Evolutionary conservation across 2,888 invertebrate species (phyloP).

Genomic region (Chouioia cunea): DNA sequence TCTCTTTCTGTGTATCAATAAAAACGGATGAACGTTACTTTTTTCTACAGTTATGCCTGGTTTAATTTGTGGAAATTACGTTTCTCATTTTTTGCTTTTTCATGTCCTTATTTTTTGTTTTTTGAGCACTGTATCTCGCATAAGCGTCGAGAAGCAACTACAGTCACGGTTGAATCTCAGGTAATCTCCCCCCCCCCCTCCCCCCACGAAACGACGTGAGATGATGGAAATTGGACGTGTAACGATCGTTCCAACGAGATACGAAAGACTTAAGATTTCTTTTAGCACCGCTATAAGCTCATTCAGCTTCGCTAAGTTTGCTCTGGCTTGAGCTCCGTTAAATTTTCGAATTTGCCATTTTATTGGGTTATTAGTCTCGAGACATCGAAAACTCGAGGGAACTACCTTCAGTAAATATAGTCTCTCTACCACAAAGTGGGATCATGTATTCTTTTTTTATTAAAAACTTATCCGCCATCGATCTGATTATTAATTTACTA

Average conservation of each 20-base stretch:
- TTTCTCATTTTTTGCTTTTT: slow-evolving; percentile 44
- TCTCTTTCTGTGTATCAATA: slow-evolving; percentile 10
- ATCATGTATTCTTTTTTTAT: no score
- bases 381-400: slow-evolving; percentile 4
- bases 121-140: background rate
- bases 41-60: background rate
- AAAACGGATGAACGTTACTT: slow-evolving; percentile 11
- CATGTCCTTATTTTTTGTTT: slow-evolving; percentile 48
- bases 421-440: no score
- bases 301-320: background rate
- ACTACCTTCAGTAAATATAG: no score
- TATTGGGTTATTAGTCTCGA: slow-evolving; percentile 30
- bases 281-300: slow-evolving; percentile 37
- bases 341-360: slow-evolving; percentile 23
- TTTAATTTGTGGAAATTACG: slow-evolving; percentile 3
- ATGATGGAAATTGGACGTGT: slow-evolving; percentile 43
- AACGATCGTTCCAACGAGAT: slow-evolving; percentile 29
- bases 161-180: slow-evolving; percentile 26
- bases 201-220: slow-evolving; percentile 33
- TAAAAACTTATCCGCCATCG: no score
- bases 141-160: slow-evolving; percentile 25
- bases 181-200: slow-evolving; percentile 37
- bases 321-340: slow-evolving; percentile 11
- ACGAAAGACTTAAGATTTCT: slow-evolving; percentile 35
- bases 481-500: no score